Base-by-base conservation (phyloP, 2,888 invertebrate species). In the Platycnemis pennipes region DNA sequence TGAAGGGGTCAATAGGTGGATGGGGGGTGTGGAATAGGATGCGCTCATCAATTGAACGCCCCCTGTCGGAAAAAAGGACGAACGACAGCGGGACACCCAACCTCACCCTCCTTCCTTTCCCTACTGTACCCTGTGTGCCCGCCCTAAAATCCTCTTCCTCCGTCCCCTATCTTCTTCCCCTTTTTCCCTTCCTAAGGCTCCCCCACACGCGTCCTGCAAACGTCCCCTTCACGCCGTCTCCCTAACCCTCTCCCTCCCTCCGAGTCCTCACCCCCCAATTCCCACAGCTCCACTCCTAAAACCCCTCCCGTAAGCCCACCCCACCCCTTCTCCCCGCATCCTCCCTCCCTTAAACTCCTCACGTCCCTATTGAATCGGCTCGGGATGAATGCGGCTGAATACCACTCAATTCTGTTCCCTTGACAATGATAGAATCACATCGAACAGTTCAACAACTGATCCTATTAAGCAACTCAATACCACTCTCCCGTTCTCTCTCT, bases 361-460 rank as follows among this genome's bases (percentile, higher is more conserved):
- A 94, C 94, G 94, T 88, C 85, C 94, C 95, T 94, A 94, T 95
- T 94, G 94, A 95, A 94, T 94, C 94, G 44, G 94, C 89, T 94
- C 94, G 94, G 95, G 95, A 95, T 95, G 95, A 95, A 95, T 95
- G 95, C 77, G 94, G 95, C 94, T 95, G 95, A 95, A 95, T 95
- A 94, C 95, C 95, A 94, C 95, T 95, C 95, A 95, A 95, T 95
- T 95, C 95, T 95, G 95, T 95, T 95, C 94, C 94, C 95, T 22
- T 89, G 94, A 95, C 95, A 95, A 95, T 95, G 95, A 94, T 94
- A 94, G 94, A 95, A 95, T 95, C 95, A 95, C 95, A 95, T 95
- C 95, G 95, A 95, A 95, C 95, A 95, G 95, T 95, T 95, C 95
- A 95, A 95, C 95, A 95, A 95, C 95, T 95, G 95, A 95, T 95